These are phyloP conservation scores for Philopedon plagiatum DNA, from an alignment of 2,888 invertebrate genomes.

Conservation along the genomic window DNA sequence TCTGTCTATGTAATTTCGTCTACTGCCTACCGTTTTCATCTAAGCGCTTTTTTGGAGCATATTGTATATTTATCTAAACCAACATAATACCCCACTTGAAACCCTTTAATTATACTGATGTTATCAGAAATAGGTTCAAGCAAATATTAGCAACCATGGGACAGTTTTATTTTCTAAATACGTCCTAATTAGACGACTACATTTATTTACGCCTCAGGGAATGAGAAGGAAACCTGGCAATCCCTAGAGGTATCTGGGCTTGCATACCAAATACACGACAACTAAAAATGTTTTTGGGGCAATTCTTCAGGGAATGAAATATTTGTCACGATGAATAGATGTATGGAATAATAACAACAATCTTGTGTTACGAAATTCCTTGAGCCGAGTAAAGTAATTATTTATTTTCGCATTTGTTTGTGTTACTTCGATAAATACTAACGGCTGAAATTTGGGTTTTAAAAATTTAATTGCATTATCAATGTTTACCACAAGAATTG, in stretches of 20 bases:
- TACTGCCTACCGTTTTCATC: too few species aligned
- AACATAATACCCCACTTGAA: too few species aligned
- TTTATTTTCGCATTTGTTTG: too few species aligned
- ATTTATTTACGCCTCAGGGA: slow-evolving; percentile 16
- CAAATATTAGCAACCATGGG: slow-evolving; percentile 7
- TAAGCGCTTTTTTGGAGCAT: too few species aligned
- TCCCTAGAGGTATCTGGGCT: slow-evolving; percentile 29
- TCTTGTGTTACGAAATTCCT: too few species aligned
- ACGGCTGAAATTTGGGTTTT: too few species aligned
- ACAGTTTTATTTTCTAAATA: slow-evolving; percentile 16
- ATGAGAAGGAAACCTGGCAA: not conserved
- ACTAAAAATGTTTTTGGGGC: not conserved
- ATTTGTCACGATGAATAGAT: slow-evolving; percentile 1
- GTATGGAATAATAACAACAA: not conserved
- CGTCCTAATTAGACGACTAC: slow-evolving; percentile 17
- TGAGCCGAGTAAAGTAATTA: too few species aligned
- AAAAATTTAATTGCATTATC: too few species aligned
- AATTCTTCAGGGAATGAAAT: slow-evolving; percentile 5
- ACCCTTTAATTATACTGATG: not conserved
- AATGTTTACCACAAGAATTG: too few species aligned
- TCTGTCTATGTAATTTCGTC: too few species aligned
- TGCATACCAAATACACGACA: slow-evolving; percentile 36
- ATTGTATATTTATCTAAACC: too few species aligned
- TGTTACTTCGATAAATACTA: too few species aligned
- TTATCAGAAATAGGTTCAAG: not conserved